phyloP scores from a whole-genome alignment of 2,888 invertebrate genomes.

The Baronia brevicornis region DNA sequence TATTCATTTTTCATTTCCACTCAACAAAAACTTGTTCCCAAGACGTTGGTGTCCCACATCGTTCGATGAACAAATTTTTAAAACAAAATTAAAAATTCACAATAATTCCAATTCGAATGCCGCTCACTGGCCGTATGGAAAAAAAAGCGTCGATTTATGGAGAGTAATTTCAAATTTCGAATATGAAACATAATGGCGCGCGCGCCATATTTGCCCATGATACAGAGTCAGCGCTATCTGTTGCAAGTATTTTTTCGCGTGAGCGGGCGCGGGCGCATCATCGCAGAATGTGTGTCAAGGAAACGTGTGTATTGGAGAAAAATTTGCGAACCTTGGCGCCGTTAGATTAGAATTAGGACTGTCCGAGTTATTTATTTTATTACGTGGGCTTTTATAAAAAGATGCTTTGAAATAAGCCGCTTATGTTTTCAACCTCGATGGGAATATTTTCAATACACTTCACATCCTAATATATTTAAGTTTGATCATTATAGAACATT shows the following conservation, averaged over 20 bases:
- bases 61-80: no score
- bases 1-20: no score
- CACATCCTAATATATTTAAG: no score
- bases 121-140: no score
- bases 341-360: slow-evolving; percentile 62
- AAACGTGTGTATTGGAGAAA: slow-evolving; percentile 53
- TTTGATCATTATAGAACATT: no score
- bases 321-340: slow-evolving; percentile 61
- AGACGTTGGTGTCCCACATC: no score
- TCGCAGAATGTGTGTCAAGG: slow-evolving; percentile 57
- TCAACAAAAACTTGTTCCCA: no score
- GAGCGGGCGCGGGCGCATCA: slow-evolving; percentile 40
- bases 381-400: slow-evolving; percentile 25
- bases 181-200: slow-evolving; percentile 8
- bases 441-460: no score
- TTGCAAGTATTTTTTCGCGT: slow-evolving; percentile 37
- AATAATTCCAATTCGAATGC: no score
- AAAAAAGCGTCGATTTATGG: slow-evolving; percentile 2
- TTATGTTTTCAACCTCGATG: slow-evolving; percentile 6
- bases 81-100: no score
- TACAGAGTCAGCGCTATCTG: slow-evolving; percentile 9
- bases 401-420: slow-evolving; percentile 1
- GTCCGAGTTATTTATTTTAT: slow-evolving; percentile 49
- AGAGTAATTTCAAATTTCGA: slow-evolving; percentile 1
- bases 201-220: slow-evolving; percentile 9